Evolutionary conservation across 2,797 vertebrate genomes (phyloP).

Genomic region (Columba guinea): DNA sequence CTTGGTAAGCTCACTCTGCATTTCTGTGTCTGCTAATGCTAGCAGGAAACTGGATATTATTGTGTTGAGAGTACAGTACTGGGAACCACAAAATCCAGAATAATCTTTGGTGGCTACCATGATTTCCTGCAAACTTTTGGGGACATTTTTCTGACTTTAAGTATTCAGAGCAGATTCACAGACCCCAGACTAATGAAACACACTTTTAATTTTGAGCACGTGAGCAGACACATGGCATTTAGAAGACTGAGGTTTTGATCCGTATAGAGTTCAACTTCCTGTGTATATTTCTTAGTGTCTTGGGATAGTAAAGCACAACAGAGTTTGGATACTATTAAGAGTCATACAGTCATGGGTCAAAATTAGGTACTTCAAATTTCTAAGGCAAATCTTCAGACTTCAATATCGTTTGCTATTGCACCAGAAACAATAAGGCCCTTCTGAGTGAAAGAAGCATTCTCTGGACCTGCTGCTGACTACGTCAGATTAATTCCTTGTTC

Average conservation of each 20-base stretch:
- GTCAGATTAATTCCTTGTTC: neutral
- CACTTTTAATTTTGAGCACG: neutral
- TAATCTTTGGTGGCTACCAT: neutral
- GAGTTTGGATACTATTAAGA: neutral
- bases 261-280: neutral
- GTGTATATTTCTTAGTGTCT: neutral
- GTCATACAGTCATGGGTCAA: neutral
- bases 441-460: neutral
- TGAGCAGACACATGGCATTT: neutral
- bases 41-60: neutral
- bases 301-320: neutral
- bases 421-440: neutral
- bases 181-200: neutral
- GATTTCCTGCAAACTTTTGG: neutral
- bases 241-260: neutral
- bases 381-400: neutral
- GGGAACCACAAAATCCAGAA: neutral
- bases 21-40: conserved; percentile 31
- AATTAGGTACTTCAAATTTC: neutral
- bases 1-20: conserved; percentile 20
- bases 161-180: neutral
- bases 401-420: neutral
- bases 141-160: neutral
- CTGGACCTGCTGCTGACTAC: neutral
- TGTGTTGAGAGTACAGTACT: neutral